phyloP scores from a whole-genome alignment of 2,113 vertebrate species.

The Mormoops blainvillei region DNA sequence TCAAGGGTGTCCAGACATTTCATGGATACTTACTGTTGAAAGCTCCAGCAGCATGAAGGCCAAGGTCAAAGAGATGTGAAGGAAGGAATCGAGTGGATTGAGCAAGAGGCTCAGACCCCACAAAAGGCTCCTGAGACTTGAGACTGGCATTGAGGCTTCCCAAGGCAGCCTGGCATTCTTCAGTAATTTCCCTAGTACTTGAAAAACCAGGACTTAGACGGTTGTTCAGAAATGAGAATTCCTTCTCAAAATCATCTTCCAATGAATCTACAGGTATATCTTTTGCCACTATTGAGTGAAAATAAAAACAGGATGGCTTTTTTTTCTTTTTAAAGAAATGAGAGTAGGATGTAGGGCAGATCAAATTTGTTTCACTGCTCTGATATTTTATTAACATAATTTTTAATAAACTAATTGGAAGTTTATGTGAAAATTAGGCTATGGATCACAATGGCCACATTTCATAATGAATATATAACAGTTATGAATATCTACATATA shows the following conservation, averaged over 20 bases:
- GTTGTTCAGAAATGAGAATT: slow-evolving; percentile 86
- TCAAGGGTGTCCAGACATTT: background rate
- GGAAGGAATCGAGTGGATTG: slow-evolving; percentile 83
- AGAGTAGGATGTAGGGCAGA: background rate
- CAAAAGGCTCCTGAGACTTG: background rate
- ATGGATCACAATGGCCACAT: slow-evolving; percentile 12
- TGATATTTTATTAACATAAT: background rate
- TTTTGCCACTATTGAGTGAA: slow-evolving; percentile 48
- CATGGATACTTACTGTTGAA: slow-evolving; percentile 51
- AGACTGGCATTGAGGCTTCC: slow-evolving; percentile 73
- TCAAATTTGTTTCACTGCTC: background rate
- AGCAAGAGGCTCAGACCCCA: slow-evolving; percentile 65
- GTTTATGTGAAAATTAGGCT: background rate
- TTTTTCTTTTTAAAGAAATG: slow-evolving; percentile 63
- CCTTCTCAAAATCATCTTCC: slow-evolving; percentile 81
- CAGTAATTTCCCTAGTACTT: slow-evolving; percentile 74
- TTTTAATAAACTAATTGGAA: background rate
- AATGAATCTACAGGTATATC: slow-evolving; percentile 58
- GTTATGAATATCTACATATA: background rate
- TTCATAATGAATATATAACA: background rate
- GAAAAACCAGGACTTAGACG: slow-evolving; percentile 78
- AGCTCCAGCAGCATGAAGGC: slow-evolving; percentile 81
- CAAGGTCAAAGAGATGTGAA: slow-evolving; percentile 90
- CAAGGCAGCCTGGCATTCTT: slow-evolving; percentile 80
- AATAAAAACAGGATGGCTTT: slow-evolving; percentile 32